Base-by-base conservation (phyloP, 2,797 vertebrate genomes). In the Typhlichthys eigenmanni region DNA sequence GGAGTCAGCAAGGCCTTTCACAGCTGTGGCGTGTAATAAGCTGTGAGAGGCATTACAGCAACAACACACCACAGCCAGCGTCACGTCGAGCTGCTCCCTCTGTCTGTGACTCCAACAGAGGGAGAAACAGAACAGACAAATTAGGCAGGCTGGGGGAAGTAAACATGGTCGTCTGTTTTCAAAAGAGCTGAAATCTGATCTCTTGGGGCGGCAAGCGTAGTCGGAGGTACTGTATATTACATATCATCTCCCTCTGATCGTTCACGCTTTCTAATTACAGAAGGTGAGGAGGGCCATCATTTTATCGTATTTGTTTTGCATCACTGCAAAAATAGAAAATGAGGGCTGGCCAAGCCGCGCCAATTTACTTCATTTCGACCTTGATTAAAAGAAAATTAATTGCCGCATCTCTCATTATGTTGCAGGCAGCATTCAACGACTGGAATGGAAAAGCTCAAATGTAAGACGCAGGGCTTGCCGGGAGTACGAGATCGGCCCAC, bases 311-410 rank as follows among this genome's bases (percentile, higher is more conserved):
- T 99, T 98, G 96, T 98, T 98, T 98, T 98, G 96, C 96, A 97
- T 96, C 95, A 93, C 94, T 96, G 96, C 95, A 96, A 98, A 98
- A 98, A 97, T 95, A 98, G 95, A 97, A 95, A 96, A 97, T 95
- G 96, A 96, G 95, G 95, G 95, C 93, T 96, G 93, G 94, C 94
- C 94, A 95, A 96, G 94, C 95, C 87, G 92, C 93, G 93, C 95
- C 96, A 96, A 97, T 98, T 96, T 97, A 97, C 95, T 98, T 97
- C 95, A 95, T 98, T 94, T 96, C 95, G 95, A 97, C 96, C 96
- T 98, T 99, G 97, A 98, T 98, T 98, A 99, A 98, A 98, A 98
- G 95, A 99, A 98, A 98, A 99, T 99, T 98, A 98, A 99, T 98
- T 99, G 96, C 96, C 90, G 93, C 95, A 96, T 97, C 95, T 98